Conservation (phyloP, 2,888 invertebrate genomes). For the Marronus borbonicus region DNA sequence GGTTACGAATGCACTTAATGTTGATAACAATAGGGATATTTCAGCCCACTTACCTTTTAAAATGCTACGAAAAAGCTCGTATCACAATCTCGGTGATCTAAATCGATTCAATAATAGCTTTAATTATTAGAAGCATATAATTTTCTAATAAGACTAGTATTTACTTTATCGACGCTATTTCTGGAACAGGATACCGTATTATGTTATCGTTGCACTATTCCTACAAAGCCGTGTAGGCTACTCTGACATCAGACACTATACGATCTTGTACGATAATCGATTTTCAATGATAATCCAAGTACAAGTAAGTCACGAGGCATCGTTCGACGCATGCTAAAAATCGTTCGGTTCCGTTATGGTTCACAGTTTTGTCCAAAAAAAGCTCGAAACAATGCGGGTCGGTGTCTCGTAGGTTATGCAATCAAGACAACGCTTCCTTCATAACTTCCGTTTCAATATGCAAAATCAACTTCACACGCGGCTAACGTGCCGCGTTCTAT, state of each 20-base stretch:
- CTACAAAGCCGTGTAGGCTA: conserved; percentile 8
- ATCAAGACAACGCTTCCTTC: conserved; percentile 53
- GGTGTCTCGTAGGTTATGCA: conserved; percentile 52
- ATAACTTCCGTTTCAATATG: conserved; percentile 54
- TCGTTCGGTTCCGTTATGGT: conserved; percentile 52
- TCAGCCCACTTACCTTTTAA: background rate
- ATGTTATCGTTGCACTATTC: conserved; percentile 10
- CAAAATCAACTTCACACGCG: conserved; percentile 43
- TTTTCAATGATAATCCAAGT: conserved; percentile 43
- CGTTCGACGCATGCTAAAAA: conserved; percentile 43
- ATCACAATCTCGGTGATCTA: background rate
- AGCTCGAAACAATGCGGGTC: conserved; percentile 52
- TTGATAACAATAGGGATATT: conserved; percentile 11
- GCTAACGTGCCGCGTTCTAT: conserved; percentile 49
- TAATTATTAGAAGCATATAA: conserved; percentile 8
- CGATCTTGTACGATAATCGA: conserved; percentile 32
- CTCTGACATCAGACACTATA: background rate
- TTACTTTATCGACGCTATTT: background rate
- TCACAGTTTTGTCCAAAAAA: conserved; percentile 54
- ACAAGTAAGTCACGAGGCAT: conserved; percentile 46
- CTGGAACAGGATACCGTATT: conserved; percentile 2
- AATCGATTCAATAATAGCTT: conserved; percentile 4
- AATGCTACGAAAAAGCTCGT: background rate
- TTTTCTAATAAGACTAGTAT: conserved; percentile 14
- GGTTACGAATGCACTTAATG: background rate